These are phyloP conservation scores for Rhizomys pruinosus DNA, from an alignment of 2,113 vertebrate genomes.

Conservation along the genomic window DNA sequence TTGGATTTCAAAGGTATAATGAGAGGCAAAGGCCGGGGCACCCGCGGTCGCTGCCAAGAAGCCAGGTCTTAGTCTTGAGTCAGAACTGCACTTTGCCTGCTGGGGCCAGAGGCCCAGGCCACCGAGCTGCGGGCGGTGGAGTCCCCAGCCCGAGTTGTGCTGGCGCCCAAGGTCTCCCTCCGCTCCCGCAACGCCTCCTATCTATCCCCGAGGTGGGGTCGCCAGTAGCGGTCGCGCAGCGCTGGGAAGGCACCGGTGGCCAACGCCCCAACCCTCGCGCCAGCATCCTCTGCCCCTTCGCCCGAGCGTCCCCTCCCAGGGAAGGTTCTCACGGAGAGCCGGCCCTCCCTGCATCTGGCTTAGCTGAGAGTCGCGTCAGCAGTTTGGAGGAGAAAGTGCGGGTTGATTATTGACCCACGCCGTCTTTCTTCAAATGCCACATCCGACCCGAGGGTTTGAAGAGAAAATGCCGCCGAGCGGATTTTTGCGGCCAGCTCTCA, in stretches of 20 bases:
- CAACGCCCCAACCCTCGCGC: neutral
- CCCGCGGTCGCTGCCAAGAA: neutral
- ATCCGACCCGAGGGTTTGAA: slow-evolving; percentile 85
- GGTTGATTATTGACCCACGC: slow-evolving; percentile 95
- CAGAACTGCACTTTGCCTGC: neutral
- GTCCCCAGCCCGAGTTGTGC: neutral
- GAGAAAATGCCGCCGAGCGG: slow-evolving; percentile 89
- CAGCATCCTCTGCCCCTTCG: neutral
- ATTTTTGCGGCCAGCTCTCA: slow-evolving; percentile 90
- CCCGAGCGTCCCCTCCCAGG: neutral
- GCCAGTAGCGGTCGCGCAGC: neutral
- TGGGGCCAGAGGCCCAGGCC: neutral
- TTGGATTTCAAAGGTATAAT: neutral
- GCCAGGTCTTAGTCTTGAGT: neutral
- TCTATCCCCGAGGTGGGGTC: neutral
- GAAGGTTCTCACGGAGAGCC: slow-evolving; percentile 63
- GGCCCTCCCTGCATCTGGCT: slow-evolving; percentile 74
- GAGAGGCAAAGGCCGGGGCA: neutral
- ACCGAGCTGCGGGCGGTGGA: neutral
- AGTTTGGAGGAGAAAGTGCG: slow-evolving; percentile 92
- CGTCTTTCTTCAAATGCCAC: slow-evolving; percentile 88
- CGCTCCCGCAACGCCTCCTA: neutral
- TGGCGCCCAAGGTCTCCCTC: neutral
- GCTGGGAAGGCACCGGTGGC: slow-evolving; percentile 11
- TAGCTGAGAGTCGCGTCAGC: slow-evolving; percentile 89